These are phyloP conservation scores for Cantharis flavilabris DNA, from an alignment of 2,888 invertebrate genomes.

Conservation along the genomic window DNA sequence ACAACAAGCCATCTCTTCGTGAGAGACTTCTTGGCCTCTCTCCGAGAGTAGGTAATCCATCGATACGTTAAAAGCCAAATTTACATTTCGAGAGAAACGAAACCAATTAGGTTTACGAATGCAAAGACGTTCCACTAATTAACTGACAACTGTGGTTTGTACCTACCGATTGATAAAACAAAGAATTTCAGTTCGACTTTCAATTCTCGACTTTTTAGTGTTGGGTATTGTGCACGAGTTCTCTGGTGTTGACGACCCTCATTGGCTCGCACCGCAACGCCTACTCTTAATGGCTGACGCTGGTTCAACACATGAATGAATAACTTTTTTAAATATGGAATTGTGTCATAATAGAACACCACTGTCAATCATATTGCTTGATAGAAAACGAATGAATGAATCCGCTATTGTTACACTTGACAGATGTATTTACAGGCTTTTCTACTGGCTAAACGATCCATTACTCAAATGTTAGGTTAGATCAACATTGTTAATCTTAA, in stretches of 20 bases:
- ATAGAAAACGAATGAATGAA: conserved; percentile 20
- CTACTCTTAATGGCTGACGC: conserved; percentile 46
- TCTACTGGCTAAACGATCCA: conserved; percentile 14
- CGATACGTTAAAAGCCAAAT: background rate
- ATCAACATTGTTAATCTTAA: background rate
- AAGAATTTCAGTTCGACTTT: conserved; percentile 30
- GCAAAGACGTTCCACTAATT: conserved; percentile 42
- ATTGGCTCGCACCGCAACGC: conserved; percentile 45
- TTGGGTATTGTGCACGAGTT: conserved; percentile 39
- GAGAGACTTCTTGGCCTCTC: background rate
- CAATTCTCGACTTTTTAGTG: conserved; percentile 21
- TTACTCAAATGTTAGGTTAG: conserved; percentile 6
- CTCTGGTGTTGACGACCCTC: conserved; percentile 39
- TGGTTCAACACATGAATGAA: conserved; percentile 26
- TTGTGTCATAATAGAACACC: conserved; percentile 26
- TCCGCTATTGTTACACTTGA: conserved; percentile 15
- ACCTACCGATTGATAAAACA: conserved; percentile 23
- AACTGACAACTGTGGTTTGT: conserved; percentile 22
- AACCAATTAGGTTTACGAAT: conserved; percentile 24
- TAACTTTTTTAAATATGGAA: conserved; percentile 28
- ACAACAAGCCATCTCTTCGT: background rate
- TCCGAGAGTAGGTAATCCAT: background rate
- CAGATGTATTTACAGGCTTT: conserved; percentile 23
- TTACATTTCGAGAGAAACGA: background rate
- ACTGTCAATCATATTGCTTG: conserved; percentile 24